phyloP scores from a whole-genome alignment of 1,140 invertebrate species.

The Pomacea maculata region DNA sequence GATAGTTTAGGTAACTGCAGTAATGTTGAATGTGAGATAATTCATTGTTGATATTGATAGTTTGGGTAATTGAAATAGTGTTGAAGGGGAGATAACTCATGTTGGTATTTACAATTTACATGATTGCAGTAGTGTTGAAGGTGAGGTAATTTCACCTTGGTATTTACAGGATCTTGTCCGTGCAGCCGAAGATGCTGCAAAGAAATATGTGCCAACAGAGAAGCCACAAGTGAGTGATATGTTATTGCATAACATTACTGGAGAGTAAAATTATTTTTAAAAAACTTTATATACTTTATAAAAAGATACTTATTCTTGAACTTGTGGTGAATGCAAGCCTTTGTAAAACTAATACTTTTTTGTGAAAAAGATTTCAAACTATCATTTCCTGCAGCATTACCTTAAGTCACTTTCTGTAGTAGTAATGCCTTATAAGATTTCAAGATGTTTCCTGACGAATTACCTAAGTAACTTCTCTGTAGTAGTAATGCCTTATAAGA shows the following conservation, averaged over 20 bases:
- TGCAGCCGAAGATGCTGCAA: conserved; percentile 41
- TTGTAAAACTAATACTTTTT: no score
- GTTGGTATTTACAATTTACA: not conserved
- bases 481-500: no score
- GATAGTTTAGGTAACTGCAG: not conserved
- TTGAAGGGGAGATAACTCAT: not conserved
- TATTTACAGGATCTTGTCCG: conserved; percentile 37
- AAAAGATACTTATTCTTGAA: no score
- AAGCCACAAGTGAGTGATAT: conserved; percentile 30
- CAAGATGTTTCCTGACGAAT: no score
- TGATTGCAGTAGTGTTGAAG: not conserved
- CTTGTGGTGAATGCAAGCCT: no score
- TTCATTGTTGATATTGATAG: conserved; percentile 13
- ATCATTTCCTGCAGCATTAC: no score
- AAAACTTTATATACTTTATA: no score
- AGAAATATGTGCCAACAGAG: conserved; percentile 36
- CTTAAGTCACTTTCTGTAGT: no score
- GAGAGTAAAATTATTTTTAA: no score
- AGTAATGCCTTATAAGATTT: no score
- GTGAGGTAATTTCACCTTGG: conserved; percentile 8
- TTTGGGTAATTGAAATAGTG: not conserved
- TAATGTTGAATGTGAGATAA: not conserved
- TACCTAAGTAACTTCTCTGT: no score
- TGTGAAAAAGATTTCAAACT: no score
- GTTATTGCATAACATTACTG: not conserved